These are phyloP conservation scores for Pollenia griseotomentosa DNA, from an alignment of 2,888 invertebrate genomes.

Conservation along the genomic window DNA sequence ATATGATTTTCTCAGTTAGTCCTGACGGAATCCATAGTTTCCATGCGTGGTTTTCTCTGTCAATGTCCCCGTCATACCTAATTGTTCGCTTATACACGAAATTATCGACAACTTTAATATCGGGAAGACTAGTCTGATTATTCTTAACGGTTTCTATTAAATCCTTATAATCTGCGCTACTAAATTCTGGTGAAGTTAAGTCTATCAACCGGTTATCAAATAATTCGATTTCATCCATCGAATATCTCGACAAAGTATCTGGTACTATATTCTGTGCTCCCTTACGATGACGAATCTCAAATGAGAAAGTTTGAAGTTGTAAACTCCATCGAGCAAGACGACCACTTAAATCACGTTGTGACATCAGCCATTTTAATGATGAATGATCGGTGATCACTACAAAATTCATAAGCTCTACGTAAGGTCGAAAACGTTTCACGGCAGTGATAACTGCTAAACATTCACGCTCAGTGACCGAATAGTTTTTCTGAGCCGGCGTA, in stretches of 20 bases:
- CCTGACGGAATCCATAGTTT: neutral
- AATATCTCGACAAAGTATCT: neutral
- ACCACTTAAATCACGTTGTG: neutral
- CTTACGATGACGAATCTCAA: neutral
- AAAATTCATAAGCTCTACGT: neutral
- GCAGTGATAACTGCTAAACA: neutral
- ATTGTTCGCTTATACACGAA: neutral
- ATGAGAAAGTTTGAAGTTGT: neutral
- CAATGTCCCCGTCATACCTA: neutral
- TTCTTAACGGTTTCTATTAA: neutral
- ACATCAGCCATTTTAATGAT: slow-evolving; percentile 1
- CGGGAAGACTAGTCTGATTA: neutral
- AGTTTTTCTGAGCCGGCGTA: neutral
- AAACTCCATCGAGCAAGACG: neutral
- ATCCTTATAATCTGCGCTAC: too few relatives aligned
- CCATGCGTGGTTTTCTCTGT: neutral
- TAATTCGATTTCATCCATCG: neutral
- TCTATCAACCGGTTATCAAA: neutral
- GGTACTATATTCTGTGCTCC: neutral
- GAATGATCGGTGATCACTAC: neutral
- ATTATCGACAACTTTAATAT: neutral
- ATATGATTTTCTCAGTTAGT: neutral
- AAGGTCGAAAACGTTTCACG: neutral
- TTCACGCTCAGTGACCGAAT: neutral
- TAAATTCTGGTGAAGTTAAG: neutral